phyloP scores from a whole-genome alignment of 2,888 invertebrate genomes.

The Apoda limacodes region DNA sequence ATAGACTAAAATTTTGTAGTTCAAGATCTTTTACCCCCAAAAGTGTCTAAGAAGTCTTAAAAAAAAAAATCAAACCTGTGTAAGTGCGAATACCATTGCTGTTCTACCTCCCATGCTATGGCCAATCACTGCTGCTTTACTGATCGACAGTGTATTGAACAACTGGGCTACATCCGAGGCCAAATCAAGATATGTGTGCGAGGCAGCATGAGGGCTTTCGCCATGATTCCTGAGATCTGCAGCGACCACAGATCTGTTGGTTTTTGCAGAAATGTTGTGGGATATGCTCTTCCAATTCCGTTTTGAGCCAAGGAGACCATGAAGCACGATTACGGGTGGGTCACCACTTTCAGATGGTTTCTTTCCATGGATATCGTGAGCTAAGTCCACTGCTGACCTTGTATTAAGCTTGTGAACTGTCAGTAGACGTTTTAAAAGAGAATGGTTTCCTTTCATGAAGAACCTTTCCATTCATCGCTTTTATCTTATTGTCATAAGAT shows the following conservation, averaged over 20 bases:
- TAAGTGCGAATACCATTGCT: conserved; percentile 82
- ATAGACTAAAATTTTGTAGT: too few relatives aligned
- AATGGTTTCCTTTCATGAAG: too few relatives aligned
- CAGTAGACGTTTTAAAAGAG: not conserved
- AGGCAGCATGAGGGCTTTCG: conserved; percentile 80
- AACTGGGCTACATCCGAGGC: conserved; percentile 76
- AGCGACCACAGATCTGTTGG: conserved; percentile 75
- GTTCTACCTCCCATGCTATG: conserved; percentile 96
- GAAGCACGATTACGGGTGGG: conserved; percentile 78
- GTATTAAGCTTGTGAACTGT: not conserved
- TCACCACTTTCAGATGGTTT: conserved; percentile 22
- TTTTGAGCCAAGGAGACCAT: conserved; percentile 90
- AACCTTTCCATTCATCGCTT: not conserved
- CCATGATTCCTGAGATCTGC: conserved; percentile 95
- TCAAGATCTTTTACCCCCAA: too few relatives aligned
- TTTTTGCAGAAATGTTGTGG: conserved; percentile 72
- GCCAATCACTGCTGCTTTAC: conserved; percentile 76
- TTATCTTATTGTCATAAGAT: too few relatives aligned
- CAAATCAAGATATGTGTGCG: conserved; percentile 79
- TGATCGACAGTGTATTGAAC: conserved; percentile 65
- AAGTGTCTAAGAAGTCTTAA: too few relatives aligned
- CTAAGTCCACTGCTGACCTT: conserved; percentile 26
- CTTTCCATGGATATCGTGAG: conserved; percentile 27
- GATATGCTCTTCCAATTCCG: conserved; percentile 88
- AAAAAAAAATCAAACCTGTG: too few relatives aligned